phyloP scores from a whole-genome alignment of 2,113 vertebrate species.

The Chaetorhynchus papuensis region DNA sequence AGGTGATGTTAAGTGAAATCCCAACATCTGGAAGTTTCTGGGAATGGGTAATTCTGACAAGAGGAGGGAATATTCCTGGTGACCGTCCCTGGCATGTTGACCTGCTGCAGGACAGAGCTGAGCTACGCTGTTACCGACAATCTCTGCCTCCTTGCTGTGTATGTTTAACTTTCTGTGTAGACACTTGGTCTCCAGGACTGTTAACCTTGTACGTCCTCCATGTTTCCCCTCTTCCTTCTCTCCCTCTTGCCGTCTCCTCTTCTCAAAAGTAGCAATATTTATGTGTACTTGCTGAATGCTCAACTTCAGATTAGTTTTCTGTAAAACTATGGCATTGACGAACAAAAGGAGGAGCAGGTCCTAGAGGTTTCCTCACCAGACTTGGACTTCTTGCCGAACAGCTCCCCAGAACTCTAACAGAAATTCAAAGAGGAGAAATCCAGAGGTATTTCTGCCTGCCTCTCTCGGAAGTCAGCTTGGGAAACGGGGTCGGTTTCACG shows the following conservation, averaged over 20 bases:
- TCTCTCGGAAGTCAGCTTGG: slow-evolving; percentile 1
- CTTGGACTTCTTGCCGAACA: not conserved
- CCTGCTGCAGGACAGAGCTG: not conserved
- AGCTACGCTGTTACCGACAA: not conserved
- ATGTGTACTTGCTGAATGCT: not conserved
- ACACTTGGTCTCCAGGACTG: slow-evolving; percentile 2
- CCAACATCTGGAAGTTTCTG: not conserved
- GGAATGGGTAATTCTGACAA: not conserved
- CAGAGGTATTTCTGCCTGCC: not conserved
- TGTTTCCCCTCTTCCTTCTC: not conserved
- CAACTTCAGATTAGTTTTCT: slow-evolving; percentile 6
- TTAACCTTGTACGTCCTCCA: not conserved
- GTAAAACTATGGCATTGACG: not conserved
- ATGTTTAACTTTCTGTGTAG: not conserved
- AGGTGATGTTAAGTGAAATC: not conserved
- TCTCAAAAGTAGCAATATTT: slow-evolving; percentile 6
- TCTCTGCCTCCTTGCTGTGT: not conserved
- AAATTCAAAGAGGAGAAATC: not conserved
- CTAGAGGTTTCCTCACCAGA: slow-evolving; percentile 47
- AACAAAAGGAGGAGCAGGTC: not conserved
- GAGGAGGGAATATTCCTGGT: not conserved
- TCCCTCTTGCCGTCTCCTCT: not conserved
- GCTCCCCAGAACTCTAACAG: not conserved
- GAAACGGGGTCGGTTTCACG: not conserved
- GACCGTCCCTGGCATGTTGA: not conserved